Percentiles rank a stretch among this genome's conserved stretches.
phyloP scores from a whole-genome alignment of 2,888 invertebrate species.

The Cheilosia grossa region DNA sequence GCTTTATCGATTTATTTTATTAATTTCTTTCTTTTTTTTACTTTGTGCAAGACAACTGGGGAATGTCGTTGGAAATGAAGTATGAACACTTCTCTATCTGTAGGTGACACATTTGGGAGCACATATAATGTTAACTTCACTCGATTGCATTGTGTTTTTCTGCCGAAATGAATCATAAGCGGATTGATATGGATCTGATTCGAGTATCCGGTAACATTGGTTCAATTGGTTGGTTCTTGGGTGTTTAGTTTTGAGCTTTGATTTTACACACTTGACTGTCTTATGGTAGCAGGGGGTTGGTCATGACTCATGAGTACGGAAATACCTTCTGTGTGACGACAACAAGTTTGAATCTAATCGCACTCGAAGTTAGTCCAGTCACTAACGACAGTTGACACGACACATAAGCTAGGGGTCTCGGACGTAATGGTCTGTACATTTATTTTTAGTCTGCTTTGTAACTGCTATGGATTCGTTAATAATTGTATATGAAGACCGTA shows the following conservation, averaged over 20 bases:
- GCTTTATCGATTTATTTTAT: constrained; percentile 47
- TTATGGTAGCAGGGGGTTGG: constrained; percentile 1
- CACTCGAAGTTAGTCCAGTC: too few species aligned
- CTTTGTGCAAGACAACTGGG: constrained; percentile 27
- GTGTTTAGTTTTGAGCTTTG: background rate
- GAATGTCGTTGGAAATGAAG: constrained; percentile 47
- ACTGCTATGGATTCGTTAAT: too few species aligned
- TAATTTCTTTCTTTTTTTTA: background rate
- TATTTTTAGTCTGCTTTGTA: too few species aligned
- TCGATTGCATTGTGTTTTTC: constrained; percentile 31
- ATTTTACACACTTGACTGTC: too few species aligned
- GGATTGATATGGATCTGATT: constrained; percentile 52
- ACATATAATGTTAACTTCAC: background rate
- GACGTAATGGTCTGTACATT: too few species aligned
- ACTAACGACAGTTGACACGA: too few species aligned
- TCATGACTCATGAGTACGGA: constrained; percentile 1
- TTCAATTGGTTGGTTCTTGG: constrained; percentile 10
- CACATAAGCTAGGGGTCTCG: too few species aligned
- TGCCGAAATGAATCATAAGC: constrained; percentile 56
- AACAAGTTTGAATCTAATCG: too few species aligned
- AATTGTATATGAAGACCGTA: too few species aligned
- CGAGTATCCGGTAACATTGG: constrained; percentile 62
- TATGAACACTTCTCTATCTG: background rate
- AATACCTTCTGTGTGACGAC: too few species aligned
- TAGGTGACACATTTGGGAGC: constrained; percentile 39